phyloP scores from a whole-genome alignment of 2,113 vertebrate species.

The Cavia aperea region DNA sequence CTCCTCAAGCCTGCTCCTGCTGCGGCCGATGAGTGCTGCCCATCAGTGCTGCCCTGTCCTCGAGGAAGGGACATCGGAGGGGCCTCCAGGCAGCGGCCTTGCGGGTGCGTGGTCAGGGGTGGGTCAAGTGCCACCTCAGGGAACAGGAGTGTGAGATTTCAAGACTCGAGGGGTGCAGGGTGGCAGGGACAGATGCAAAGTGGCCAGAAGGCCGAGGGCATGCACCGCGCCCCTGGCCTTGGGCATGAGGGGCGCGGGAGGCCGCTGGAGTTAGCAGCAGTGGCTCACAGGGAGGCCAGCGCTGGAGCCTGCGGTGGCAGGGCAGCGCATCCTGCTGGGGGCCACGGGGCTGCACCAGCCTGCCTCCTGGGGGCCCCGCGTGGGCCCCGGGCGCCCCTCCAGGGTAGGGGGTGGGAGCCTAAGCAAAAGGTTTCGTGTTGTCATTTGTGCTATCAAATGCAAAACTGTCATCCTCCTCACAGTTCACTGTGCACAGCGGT shows the following conservation, averaged over 20 bases:
- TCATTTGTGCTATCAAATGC: background rate
- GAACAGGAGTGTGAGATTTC: background rate
- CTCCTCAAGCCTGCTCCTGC: background rate
- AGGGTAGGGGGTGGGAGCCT: background rate
- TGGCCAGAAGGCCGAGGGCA: background rate
- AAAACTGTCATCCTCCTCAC: background rate
- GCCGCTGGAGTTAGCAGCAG: background rate
- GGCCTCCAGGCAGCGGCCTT: background rate
- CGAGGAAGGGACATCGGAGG: background rate
- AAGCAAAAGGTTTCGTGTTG: background rate
- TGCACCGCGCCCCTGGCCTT: background rate
- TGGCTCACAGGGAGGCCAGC: too few species aligned
- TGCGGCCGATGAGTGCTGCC: background rate
- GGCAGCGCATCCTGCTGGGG: background rate
- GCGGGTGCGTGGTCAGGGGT: background rate
- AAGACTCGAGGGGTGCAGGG: background rate
- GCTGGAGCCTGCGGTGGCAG: background rate
- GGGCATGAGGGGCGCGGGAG: background rate
- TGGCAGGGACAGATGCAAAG: background rate
- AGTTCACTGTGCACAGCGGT: background rate
- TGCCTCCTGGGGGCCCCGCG: background rate
- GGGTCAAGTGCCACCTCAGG: background rate
- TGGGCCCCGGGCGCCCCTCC: accelerated
- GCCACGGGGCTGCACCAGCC: background rate
- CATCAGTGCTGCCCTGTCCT: background rate